Evolutionary conservation across 2,888 invertebrate species (phyloP), one percentile per base, ranked within the genome.

Genomic region (Pseudoips prasinana): DNA sequence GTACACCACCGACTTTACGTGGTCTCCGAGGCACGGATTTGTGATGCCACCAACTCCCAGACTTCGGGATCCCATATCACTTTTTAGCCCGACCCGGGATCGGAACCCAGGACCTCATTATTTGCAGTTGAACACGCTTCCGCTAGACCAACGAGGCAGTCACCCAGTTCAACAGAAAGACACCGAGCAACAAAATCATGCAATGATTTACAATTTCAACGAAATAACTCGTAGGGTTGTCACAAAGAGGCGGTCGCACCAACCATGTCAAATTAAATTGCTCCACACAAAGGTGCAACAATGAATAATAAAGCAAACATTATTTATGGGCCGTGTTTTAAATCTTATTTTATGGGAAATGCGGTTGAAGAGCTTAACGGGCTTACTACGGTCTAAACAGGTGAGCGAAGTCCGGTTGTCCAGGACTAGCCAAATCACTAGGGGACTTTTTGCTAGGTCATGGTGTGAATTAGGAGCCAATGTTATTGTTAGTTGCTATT

Each of bases 271-370:
- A 80, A 80, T 80, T 68, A 75, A 74, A 79, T 71, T 59, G 69
- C 60, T 47, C 41, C 38, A 50, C 61, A 73, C 72, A 72, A 65
- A 63, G 62, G 47, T 32, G 33, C 40, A 46, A 73, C 69, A 73
- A 73, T 72, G 67, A 71, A 71, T 67, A 70, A 61, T 66, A 66
- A 65, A 49, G 61, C 49, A 65, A 65, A 70, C 56, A 64, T 68
- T 71, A 76, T 77, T 76, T 77, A 76, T 75, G 68, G 60, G 59
- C 27, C 72, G 58, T 62, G 74, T 73, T 75, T 71, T 73, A 76
- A 77, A 86, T 86, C 83, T 82, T 77, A 83, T 86, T 87, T 86
- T 88, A 88, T 88, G 87, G 87, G 87, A 87, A 87, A 79, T 84
- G 85, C 57, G 85, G 85, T 82, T 51, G 67, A 49, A 47, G 61